phyloP scores from a whole-genome alignment of 2,797 vertebrate species.

The Halcyon badia region DNA sequence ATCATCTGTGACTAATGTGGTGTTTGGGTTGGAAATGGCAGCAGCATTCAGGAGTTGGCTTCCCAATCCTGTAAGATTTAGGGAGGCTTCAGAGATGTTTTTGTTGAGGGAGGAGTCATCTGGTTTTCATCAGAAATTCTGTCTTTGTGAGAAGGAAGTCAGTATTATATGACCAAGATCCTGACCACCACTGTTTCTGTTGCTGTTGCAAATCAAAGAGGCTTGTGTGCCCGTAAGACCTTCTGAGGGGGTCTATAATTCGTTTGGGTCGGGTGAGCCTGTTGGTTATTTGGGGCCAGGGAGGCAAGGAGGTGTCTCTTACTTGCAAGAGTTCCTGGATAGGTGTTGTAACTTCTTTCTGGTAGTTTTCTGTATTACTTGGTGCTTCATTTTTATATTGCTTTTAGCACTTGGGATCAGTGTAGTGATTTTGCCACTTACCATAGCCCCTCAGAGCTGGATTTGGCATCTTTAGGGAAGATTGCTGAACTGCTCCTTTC shows the following conservation, averaged over 20 bases:
- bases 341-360: background rate
- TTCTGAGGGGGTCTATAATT: background rate
- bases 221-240: background rate
- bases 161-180: accelerated
- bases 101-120: background rate
- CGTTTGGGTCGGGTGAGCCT: background rate
- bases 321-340: background rate
- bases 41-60: background rate
- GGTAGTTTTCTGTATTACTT: background rate
- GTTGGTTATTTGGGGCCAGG: background rate
- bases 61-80: background rate
- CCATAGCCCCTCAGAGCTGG: background rate
- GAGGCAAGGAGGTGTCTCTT: background rate
- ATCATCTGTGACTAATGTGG: background rate
- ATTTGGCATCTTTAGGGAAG: background rate
- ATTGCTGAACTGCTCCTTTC: background rate
- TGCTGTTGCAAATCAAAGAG: background rate
- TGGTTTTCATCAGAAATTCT: background rate
- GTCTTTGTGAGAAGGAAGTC: background rate
- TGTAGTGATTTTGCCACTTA: background rate
- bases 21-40: background rate
- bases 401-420: background rate
- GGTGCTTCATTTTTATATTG: background rate
- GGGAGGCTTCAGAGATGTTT: background rate
- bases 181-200: background rate